These are phyloP conservation scores for Pipistrellus pipistrellus DNA, from an alignment of 2,797 vertebrate species.

Conservation along the genomic window DNA sequence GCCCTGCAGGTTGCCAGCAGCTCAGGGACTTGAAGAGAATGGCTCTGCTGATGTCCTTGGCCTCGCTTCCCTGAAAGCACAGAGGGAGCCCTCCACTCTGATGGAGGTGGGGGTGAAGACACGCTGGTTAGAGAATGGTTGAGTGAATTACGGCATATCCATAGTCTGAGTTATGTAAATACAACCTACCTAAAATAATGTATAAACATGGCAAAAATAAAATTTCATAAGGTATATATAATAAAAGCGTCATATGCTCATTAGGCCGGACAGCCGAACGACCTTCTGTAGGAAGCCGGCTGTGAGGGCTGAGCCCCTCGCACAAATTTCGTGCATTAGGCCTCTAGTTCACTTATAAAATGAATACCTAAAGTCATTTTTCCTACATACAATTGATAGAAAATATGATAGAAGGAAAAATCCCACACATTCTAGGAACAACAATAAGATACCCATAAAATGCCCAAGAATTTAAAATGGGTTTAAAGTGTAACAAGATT, in stretches of 20 bases:
- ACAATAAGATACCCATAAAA: neutral
- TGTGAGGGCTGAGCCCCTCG: too few relatives aligned
- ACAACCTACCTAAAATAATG: neutral
- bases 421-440: neutral
- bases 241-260: too few relatives aligned
- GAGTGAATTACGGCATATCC: neutral
- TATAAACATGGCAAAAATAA: neutral
- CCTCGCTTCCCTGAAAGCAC: neutral
- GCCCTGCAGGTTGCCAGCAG: neutral
- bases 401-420: neutral
- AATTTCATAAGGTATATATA: neutral
- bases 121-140: neutral
- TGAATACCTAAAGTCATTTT: neutral
- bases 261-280: too few relatives aligned
- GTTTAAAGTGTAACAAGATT: neutral
- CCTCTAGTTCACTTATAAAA: neutral
- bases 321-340: too few relatives aligned
- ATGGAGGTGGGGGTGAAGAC: neutral
- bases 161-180: neutral
- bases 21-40: neutral
- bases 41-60: neutral
- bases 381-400: neutral
- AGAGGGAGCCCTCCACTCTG: neutral
- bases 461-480: conserved; percentile 3
- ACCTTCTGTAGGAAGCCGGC: too few relatives aligned